These are phyloP conservation scores for Trilocha varians DNA, from an alignment of 2,888 invertebrate genomes.

Conservation along the genomic window DNA sequence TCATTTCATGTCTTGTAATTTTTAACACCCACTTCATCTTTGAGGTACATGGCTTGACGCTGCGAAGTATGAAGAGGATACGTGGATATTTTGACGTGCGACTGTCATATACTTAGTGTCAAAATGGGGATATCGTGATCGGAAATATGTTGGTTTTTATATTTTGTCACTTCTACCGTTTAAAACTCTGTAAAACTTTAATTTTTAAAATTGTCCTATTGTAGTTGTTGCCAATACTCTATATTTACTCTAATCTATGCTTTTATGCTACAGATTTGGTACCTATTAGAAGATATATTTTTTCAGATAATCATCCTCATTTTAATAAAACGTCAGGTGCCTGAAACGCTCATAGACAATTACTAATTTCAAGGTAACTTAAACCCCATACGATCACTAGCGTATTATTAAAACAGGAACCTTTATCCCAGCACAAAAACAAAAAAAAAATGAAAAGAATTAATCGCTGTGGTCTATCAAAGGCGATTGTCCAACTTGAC, in stretches of 20 bases:
- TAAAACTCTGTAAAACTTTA: too few species aligned
- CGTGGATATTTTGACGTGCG: constrained; percentile 10
- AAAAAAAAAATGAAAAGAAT: constrained; percentile 11
- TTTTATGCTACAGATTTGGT: too few species aligned
- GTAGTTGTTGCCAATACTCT: too few species aligned
- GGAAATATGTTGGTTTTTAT: too few species aligned
- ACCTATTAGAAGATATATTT: too few species aligned
- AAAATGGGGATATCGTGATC: too few species aligned
- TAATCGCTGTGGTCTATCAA: constrained; percentile 36
- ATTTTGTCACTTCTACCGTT: too few species aligned
- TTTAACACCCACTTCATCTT: constrained; percentile 69
- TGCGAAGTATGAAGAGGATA: not conserved
- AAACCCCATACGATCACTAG: constrained; percentile 1
- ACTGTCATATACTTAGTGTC: too few species aligned
- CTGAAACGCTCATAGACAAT: too few species aligned
- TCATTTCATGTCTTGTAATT: constrained; percentile 61
- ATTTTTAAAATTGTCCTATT: too few species aligned
- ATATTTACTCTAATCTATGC: too few species aligned
- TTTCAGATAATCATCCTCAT: too few species aligned
- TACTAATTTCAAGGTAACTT: not conserved
- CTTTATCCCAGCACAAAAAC: not conserved
- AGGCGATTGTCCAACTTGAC: constrained; percentile 42
- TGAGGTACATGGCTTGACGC: not conserved
- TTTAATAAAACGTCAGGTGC: not conserved
- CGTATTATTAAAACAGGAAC: not conserved